phyloP scores from a whole-genome alignment of 2,888 invertebrate species.

The Troides oblongomaculatus region DNA sequence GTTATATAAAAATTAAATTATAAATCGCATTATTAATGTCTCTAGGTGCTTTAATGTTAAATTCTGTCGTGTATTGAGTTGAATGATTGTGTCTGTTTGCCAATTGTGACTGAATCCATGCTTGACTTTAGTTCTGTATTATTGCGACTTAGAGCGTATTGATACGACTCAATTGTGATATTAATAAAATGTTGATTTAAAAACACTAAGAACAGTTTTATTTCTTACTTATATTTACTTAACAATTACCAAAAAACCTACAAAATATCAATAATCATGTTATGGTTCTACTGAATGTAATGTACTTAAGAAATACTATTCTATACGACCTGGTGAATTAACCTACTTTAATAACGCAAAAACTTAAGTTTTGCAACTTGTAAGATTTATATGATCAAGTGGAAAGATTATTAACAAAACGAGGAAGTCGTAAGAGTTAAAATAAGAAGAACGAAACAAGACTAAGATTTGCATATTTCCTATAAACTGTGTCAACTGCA shows the following conservation, averaged over 20 bases:
- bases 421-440: background rate
- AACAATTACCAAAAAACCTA: background rate
- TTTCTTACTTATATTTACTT: slow-evolving; percentile 14
- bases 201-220: slow-evolving; percentile 39
- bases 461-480: background rate
- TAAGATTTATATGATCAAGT: background rate
- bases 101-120: slow-evolving; percentile 44
- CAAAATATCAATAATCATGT: too few relatives aligned
- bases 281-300: too few relatives aligned
- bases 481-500: background rate
- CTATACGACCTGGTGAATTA: background rate
- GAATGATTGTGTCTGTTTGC: slow-evolving; percentile 33
- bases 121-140: slow-evolving; percentile 50
- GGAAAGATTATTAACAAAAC: background rate
- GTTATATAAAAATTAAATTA: slow-evolving; percentile 36
- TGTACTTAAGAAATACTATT: background rate
- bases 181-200: slow-evolving; percentile 71
- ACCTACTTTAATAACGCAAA: background rate
- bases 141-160: slow-evolving; percentile 49
- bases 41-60: slow-evolving; percentile 17
- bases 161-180: slow-evolving; percentile 75
- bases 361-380: background rate
- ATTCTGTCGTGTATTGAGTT: slow-evolving; percentile 16
- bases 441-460: background rate
- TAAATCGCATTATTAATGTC: slow-evolving; percentile 21